phyloP scores from a whole-genome alignment of 2,113 vertebrate species.

The Malurus alboscapulatus region DNA sequence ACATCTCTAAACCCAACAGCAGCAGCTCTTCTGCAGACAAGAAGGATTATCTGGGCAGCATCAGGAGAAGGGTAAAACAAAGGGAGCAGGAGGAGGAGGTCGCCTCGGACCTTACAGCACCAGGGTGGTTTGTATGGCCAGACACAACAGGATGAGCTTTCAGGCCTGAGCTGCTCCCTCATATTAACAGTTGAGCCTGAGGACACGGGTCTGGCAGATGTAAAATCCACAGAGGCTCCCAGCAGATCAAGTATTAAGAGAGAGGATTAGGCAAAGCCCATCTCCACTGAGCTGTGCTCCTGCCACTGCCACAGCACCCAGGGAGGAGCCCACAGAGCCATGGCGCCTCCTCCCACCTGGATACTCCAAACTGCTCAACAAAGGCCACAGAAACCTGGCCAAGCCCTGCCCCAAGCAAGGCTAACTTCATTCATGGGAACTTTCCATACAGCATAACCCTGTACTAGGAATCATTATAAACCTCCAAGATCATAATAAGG shows the following conservation, averaged over 20 bases:
- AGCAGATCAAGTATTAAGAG: background rate
- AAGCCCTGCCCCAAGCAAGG: background rate
- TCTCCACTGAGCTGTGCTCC: background rate
- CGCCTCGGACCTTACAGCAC: background rate
- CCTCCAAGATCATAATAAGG: too few species aligned
- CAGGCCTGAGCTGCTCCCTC: background rate
- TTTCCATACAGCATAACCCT: background rate
- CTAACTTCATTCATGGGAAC: background rate
- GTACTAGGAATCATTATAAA: background rate
- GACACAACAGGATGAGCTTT: background rate
- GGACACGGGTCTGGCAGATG: background rate
- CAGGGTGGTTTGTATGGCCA: background rate
- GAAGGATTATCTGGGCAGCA: background rate
- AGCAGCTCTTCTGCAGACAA: background rate
- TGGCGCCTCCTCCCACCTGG: rapidly evolving
- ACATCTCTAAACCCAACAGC: rapidly evolving
- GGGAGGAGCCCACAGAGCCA: background rate
- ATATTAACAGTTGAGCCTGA: background rate
- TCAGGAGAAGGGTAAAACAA: background rate
- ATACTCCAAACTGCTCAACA: background rate
- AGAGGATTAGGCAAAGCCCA: background rate
- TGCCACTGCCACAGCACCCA: background rate
- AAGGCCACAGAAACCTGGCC: background rate
- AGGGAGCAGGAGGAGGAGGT: background rate
- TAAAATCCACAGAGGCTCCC: background rate